Percentiles rank a stretch among this genome's conserved stretches.
Conservation (phyloP, 1,140 invertebrate species). For the Oreohelix idahoensis region DNA sequence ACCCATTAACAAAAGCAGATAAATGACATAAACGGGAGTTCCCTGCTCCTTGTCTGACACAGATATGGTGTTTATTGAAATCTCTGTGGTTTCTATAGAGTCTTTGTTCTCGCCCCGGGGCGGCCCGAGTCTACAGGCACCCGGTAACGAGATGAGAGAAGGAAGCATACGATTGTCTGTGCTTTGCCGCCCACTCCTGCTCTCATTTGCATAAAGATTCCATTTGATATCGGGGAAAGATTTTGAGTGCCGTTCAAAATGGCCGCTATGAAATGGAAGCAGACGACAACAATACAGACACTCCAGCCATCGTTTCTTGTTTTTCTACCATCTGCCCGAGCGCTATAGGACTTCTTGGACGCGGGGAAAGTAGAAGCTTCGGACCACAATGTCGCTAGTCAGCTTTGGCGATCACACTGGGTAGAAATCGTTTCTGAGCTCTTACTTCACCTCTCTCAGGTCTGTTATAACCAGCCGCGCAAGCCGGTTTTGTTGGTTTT, state of each 20-base stretch:
- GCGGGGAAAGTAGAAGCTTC: background rate
- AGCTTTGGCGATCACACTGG: background rate
- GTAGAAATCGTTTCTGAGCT: slow-evolving; percentile 30
- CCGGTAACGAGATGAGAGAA: slow-evolving; percentile 15
- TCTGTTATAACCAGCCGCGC: background rate
- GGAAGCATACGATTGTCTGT: background rate
- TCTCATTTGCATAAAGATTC: slow-evolving; percentile 32
- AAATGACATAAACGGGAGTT: no score
- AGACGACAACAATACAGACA: slow-evolving; percentile 9
- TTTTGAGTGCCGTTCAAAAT: slow-evolving; percentile 21
- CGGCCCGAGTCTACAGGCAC: no score
- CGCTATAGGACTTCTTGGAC: background rate
- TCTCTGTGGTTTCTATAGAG: background rate
- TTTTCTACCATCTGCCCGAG: slow-evolving; percentile 12
- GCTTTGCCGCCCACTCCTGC: background rate
- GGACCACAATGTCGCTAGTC: background rate
- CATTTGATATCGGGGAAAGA: slow-evolving; percentile 9
- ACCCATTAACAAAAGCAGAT: no score
- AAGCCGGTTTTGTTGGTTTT: slow-evolving; percentile 22
- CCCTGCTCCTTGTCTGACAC: no score
- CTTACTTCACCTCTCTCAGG: background rate
- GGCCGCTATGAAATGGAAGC: slow-evolving; percentile 22
- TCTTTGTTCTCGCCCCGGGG: background rate
- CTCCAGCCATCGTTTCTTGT: slow-evolving; percentile 13
- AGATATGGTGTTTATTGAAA: slow-evolving; percentile 17